Percentiles rank a stretch among this genome's conserved stretches.
phyloP scores from a whole-genome alignment of 2,888 invertebrate genomes.

The Gymnosoma rotundatum region DNA sequence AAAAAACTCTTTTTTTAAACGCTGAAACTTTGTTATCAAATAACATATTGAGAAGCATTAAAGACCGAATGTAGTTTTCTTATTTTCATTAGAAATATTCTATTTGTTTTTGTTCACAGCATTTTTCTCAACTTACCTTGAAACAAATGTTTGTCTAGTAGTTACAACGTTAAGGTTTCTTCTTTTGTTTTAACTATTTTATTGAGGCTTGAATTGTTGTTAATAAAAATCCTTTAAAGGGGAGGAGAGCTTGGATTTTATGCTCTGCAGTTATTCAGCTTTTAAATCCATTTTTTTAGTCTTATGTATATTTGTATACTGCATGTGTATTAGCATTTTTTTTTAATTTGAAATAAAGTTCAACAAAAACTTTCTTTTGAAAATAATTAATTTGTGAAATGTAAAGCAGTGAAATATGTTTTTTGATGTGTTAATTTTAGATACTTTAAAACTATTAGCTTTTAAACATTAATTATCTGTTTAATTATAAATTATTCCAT shows the following conservation, averaged over 20 bases:
- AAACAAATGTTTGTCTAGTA: conserved; percentile 40
- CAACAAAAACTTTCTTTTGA: neutral
- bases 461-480: conserved; percentile 68
- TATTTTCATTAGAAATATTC: neutral
- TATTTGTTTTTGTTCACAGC: neutral
- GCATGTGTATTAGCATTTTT: neutral
- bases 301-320: neutral
- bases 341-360: neutral
- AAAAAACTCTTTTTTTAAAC: no score
- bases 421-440: no score
- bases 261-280: conserved; percentile 20
- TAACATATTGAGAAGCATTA: neutral
- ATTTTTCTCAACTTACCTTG: conserved; percentile 62
- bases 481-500: conserved; percentile 53
- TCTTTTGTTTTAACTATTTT: conserved; percentile 31
- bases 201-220: conserved; percentile 27
- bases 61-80: neutral
- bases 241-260: neutral
- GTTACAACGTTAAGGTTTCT: conserved; percentile 26
- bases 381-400: neutral
- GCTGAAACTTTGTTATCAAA: no score
- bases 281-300: conserved; percentile 73
- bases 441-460: conserved; percentile 76
- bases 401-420: no score
- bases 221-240: conserved; percentile 18